Conservation (phyloP, 2,113 vertebrate genomes). For the Delphinus delphis region DNA sequence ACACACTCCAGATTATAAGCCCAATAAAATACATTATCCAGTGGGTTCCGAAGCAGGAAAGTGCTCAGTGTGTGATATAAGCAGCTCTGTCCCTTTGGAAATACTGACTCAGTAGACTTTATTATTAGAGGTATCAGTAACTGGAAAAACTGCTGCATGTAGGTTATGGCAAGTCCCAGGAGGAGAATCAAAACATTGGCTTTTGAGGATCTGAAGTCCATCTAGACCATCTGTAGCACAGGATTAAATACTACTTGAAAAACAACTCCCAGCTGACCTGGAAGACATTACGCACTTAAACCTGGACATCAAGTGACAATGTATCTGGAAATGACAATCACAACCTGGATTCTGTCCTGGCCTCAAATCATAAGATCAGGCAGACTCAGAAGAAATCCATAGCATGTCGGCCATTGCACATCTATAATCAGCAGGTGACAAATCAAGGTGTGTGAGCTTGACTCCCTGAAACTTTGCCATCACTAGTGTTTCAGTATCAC, state of each 20-base stretch:
- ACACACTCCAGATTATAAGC: background rate
- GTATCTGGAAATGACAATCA: background rate
- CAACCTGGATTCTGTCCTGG: background rate
- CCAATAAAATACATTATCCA: background rate
- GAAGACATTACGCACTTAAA: background rate
- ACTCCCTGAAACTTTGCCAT: background rate
- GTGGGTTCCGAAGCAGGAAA: background rate
- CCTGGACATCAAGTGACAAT: background rate
- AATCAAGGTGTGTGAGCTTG: background rate
- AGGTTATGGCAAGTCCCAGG: background rate
- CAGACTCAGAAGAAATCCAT: background rate
- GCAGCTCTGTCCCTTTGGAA: background rate
- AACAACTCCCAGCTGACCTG: background rate
- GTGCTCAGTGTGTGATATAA: background rate
- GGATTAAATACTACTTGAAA: background rate
- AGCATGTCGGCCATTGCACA: fast-evolving
- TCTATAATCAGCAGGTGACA: background rate
- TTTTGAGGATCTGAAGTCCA: background rate
- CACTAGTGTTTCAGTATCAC: background rate
- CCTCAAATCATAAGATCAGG: background rate
- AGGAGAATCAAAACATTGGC: background rate
- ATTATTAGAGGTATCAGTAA: background rate
- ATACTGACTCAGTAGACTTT: background rate
- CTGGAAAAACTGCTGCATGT: background rate
- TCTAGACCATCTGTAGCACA: background rate